A percentile compares a stretch with the other conserved stretches of the same genome.
Evolutionary conservation across 2,888 invertebrate species (phyloP).

Genomic region (Drosophila leonis): DNA sequence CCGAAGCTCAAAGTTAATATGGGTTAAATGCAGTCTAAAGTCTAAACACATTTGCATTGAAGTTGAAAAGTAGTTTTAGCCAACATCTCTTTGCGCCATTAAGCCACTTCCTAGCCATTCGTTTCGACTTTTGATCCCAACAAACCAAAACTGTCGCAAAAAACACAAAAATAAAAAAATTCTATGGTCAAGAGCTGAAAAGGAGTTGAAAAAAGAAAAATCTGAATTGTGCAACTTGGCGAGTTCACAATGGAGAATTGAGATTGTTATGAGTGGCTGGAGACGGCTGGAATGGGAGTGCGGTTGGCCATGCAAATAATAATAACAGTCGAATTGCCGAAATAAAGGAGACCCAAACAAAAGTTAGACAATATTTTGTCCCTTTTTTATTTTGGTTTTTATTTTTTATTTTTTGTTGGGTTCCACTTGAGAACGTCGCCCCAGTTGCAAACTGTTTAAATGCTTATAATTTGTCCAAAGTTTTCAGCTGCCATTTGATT

Average conservation of each 20-base stretch:
- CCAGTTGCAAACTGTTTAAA: slow-evolving; percentile 55
- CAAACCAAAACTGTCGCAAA: slow-evolving; percentile 1
- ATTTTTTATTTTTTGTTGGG: slow-evolving; percentile 18
- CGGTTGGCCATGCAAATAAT: slow-evolving; percentile 70
- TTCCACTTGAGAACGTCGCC: slow-evolving; percentile 64
- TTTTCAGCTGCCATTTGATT: slow-evolving; percentile 53
- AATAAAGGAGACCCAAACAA: slow-evolving; percentile 59
- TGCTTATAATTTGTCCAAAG: slow-evolving; percentile 74
- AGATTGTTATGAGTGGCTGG: slow-evolving; percentile 62
- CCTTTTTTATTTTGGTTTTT: slow-evolving; percentile 28
- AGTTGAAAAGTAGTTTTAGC: neutral
- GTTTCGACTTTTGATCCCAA: neutral
- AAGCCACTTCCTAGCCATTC: neutral
- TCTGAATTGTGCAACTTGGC: slow-evolving; percentile 51
- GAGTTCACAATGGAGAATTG: slow-evolving; percentile 29
- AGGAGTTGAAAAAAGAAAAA: slow-evolving; percentile 32
- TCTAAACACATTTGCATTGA: neutral
- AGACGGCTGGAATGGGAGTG: slow-evolving; percentile 29
- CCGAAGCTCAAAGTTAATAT: neutral
- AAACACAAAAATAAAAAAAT: neutral
- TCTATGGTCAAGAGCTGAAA: slow-evolving; percentile 21
- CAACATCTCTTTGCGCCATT: slow-evolving; percentile 3
- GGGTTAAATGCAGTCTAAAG: neutral
- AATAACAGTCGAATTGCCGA: slow-evolving; percentile 65
- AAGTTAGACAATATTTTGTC: slow-evolving; percentile 57